A percentile compares a stretch with the other conserved stretches of the same genome.
phyloP scores from a whole-genome alignment of 2,113 vertebrate species.

The Pteropus alecto region DNA sequence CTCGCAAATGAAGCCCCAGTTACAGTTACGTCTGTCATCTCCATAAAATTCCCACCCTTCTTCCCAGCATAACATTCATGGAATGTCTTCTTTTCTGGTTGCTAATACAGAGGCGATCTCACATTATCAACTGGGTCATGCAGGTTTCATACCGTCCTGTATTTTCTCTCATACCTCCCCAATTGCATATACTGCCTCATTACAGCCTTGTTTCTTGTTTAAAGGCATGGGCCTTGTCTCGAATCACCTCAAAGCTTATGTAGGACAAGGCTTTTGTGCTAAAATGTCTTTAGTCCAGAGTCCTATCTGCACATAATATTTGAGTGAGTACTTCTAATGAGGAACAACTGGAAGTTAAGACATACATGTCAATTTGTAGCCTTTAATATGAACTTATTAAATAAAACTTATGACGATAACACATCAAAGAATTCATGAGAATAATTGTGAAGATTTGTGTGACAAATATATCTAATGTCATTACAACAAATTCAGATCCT shows the following conservation, averaged over 20 bases:
- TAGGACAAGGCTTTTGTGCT: too few relatives aligned
- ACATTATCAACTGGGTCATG: accelerated
- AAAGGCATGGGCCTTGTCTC: background rate
- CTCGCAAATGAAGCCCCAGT: accelerated
- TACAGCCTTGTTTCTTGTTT: accelerated
- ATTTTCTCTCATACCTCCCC: background rate
- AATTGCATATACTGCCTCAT: accelerated
- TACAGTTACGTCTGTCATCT: accelerated
- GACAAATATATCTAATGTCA: background rate
- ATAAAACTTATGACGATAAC: background rate
- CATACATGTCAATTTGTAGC: background rate
- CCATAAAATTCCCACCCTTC: accelerated
- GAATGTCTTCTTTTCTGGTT: too few relatives aligned
- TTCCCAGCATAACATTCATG: accelerated
- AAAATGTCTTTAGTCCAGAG: too few relatives aligned
- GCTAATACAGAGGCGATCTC: accelerated
- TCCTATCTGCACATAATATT: background rate
- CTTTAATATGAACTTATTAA: background rate
- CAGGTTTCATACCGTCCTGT: accelerated
- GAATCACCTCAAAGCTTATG: background rate
- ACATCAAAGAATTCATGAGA: background rate
- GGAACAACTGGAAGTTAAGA: background rate
- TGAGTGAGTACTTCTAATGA: background rate
- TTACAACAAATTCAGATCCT: background rate
- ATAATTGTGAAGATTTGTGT: background rate